Base-by-base conservation (phyloP, 1,140 invertebrate species). In the Argopecten irradians region DNA sequence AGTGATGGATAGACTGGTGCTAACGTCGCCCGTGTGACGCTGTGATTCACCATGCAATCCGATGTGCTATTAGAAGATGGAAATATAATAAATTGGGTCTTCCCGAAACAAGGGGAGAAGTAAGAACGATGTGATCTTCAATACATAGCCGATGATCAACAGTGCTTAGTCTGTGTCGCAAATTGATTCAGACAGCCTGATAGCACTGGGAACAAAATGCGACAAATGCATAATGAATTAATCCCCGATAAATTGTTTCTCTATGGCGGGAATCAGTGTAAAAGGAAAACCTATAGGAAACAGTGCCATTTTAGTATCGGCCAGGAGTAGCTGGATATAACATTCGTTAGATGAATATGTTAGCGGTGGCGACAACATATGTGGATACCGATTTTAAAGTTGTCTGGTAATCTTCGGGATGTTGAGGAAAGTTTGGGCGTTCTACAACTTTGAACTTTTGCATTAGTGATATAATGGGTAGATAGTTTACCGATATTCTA, bases 201-300 rank as follows among this genome's bases (percentile, higher is more conserved):
- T 71, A 71, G 55, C 55, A 28, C n/a, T 8, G 22, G 55, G 55
- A 71, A 71, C 55, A 71, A 71, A 71, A n/a, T 71, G 55, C 55
- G 55, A 71, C 55, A 71, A 71, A 71, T 71, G 55, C 55, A 28
- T n/a, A 71, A 71, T 71, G 55, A 71, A 71, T 71, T 71, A 71
- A 71, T 71, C 55, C 55, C n/a, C 16, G 55, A 28, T 71, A 71
- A 28, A 71, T n/a, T 71, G 55, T 71, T 71, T 71, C 55, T n/a
- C 55, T 28, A 28, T 71, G 55, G 55, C 55, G 28, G 1, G 55
- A n/a, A 71, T 71, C 55, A 71, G 11, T 71, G 55, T 71, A 71
- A 11, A 28, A 28, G n/a, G 55, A 11, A 71, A 71, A 71, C 55
- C n/a, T 71, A 71, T n/a, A 8, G 55, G n/a, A 71, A 28, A 28